A percentile compares a stretch with the other conserved stretches of the same genome.
phyloP scores from a whole-genome alignment of 2,797 vertebrate species.

The Anomalospiza imberbis region DNA sequence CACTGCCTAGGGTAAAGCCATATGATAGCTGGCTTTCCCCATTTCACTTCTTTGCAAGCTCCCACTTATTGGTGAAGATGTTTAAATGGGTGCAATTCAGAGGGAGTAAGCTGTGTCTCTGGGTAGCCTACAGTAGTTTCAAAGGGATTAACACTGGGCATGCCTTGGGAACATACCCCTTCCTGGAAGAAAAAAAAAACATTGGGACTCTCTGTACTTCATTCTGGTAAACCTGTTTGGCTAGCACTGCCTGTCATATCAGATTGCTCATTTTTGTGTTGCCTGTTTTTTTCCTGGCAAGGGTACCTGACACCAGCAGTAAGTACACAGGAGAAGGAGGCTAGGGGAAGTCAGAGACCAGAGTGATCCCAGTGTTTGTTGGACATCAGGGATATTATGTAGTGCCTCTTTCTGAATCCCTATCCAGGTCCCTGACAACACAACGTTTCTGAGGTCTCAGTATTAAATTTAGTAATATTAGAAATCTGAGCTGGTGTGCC shows the following conservation, averaged over 20 bases:
- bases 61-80: background rate
- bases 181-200: background rate
- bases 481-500: background rate
- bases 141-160: background rate
- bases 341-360: background rate
- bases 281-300: background rate
- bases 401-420: background rate
- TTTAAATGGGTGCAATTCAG: background rate
- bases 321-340: background rate
- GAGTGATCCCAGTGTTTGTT: background rate
- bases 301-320: background rate
- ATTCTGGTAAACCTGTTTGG: background rate
- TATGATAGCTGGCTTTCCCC: fast-evolving
- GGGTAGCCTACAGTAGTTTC: background rate
- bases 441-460: background rate
- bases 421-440: background rate
- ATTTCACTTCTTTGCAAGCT: background rate
- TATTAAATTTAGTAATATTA: background rate
- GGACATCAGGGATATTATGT: background rate
- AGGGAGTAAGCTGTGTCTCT: background rate
- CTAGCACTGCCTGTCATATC: background rate
- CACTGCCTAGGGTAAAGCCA: background rate
- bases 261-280: background rate
- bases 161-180: background rate
- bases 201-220: background rate